These are phyloP conservation scores for Epizoanthus fatuus DNA, from an alignment of 92 coral and sea anemone species.

Conservation along the genomic window DNA sequence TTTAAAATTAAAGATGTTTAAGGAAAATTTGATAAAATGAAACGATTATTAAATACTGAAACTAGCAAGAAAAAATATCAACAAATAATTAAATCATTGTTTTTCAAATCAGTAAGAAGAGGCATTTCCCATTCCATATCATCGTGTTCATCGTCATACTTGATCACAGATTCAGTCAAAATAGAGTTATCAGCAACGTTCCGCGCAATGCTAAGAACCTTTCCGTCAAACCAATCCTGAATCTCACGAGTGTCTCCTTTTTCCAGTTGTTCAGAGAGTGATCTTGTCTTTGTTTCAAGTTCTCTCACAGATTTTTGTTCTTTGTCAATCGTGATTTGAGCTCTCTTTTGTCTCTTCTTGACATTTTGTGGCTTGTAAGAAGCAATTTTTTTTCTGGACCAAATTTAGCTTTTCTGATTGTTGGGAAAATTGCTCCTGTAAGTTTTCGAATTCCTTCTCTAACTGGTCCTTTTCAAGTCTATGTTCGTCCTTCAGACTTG, in stretches of 20 bases:
- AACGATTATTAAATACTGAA: background rate
- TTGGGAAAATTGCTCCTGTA: conserved; percentile 38
- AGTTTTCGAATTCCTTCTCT: conserved; percentile 1
- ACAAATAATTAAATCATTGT: conserved; percentile 36
- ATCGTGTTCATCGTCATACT: conserved; percentile 40
- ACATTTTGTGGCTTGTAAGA: conserved; percentile 50
- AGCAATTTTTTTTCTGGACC: conserved; percentile 50
- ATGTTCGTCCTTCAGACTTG: background rate
- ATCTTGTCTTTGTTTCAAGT: conserved; percentile 21
- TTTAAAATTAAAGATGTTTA: too few species aligned
- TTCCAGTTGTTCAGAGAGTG: conserved; percentile 4
- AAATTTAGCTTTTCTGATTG: conserved; percentile 52
- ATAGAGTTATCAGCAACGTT: conserved; percentile 7
- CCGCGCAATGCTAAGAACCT: background rate
- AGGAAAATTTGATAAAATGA: too few species aligned
- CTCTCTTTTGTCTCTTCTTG: conserved; percentile 45
- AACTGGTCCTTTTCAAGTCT: background rate
- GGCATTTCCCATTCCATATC: conserved; percentile 49
- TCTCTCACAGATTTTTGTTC: too few species aligned
- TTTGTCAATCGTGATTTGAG: conserved; percentile 18
- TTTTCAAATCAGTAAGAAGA: conserved; percentile 17
- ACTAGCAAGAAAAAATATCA: background rate
- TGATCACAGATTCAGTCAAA: conserved; percentile 24
- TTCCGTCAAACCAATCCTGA: conserved; percentile 29
- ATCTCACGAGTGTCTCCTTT: conserved; percentile 31